phyloP scores from a whole-genome alignment of 2,113 vertebrate genomes.

The Myiopsitta monachus region DNA sequence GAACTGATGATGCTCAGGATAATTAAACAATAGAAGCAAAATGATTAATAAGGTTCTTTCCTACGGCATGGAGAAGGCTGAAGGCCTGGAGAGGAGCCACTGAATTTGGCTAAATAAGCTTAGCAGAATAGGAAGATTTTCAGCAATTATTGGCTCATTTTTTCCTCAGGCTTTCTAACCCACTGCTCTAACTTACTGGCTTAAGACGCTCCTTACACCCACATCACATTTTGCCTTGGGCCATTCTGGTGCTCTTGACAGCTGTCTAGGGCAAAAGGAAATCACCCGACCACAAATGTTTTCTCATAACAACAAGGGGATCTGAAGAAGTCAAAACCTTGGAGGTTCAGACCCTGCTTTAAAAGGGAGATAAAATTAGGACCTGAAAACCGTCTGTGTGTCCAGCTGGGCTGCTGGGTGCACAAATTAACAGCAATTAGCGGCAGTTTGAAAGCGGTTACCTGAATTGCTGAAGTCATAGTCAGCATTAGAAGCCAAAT shows the following conservation, averaged over 20 bases:
- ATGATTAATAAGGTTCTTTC: background rate
- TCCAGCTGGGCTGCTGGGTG: background rate
- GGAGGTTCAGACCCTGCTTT: background rate
- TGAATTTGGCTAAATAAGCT: conserved; percentile 20
- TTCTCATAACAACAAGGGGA: conserved; percentile 36
- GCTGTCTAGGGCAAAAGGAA: conserved; percentile 62
- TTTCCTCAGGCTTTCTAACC: conserved; percentile 21
- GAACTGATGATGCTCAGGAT: background rate
- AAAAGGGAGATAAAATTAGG: background rate
- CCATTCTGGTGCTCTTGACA: conserved; percentile 49
- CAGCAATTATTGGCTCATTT: conserved; percentile 31
- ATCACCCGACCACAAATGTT: conserved; percentile 13
- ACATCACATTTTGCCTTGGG: conserved; percentile 42
- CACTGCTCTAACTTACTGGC: background rate
- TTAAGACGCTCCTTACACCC: conserved; percentile 31
- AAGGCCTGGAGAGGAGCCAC: conserved; percentile 6
- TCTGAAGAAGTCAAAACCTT: conserved; percentile 44
- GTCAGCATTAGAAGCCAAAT: background rate
- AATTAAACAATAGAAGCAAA: conserved; percentile 29
- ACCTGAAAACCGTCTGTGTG: background rate
- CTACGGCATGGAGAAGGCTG: background rate
- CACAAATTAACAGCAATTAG: background rate
- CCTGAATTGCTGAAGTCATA: background rate
- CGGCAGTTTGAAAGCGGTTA: background rate
- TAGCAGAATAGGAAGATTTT: conserved; percentile 33